Evolutionary conservation across 2,888 invertebrate species (phyloP).

Genomic region (Gandaritis pyraliata): DNA sequence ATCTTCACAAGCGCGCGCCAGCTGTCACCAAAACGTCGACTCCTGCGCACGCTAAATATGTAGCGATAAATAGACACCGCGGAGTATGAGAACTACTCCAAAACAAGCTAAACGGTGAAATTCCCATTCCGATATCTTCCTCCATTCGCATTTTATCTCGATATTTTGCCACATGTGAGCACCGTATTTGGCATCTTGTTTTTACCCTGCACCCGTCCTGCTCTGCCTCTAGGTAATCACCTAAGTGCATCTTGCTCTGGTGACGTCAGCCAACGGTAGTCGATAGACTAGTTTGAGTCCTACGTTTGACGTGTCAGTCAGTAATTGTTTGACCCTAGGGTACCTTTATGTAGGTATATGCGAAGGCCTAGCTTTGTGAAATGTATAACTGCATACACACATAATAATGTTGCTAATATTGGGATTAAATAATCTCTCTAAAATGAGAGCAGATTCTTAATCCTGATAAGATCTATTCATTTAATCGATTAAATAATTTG

Average conservation of each 20-base stretch:
- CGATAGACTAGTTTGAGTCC: conserved; percentile 47
- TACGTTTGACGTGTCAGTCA: conserved; percentile 30
- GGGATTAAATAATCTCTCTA: too few species aligned
- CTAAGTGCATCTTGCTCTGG: conserved; percentile 54
- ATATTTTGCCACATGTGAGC: conserved; percentile 80
- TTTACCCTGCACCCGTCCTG: conserved; percentile 60
- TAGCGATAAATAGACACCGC: conserved; percentile 36
- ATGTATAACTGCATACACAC: conserved; percentile 14
- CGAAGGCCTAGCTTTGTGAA: conserved; percentile 18
- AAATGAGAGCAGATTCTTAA: too few species aligned
- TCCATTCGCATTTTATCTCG: conserved; percentile 60
- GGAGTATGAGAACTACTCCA: conserved; percentile 51
- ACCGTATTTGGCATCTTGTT: conserved; percentile 80
- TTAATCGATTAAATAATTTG: too few species aligned
- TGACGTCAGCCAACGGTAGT: conserved; percentile 78
- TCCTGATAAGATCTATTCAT: too few species aligned
- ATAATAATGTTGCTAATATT: background rate
- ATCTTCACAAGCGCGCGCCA: conserved; percentile 57
- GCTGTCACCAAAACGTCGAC: conserved; percentile 60
- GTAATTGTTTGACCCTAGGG: conserved; percentile 27
- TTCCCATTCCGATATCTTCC: conserved; percentile 56
- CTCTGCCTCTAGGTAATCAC: conserved; percentile 39
- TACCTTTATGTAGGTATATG: too few species aligned
- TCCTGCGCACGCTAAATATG: conserved; percentile 51
- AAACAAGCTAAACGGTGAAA: conserved; percentile 60